Evolutionary conservation across 2,888 invertebrate species (phyloP).

Genomic region (Melanotus villosus): DNA sequence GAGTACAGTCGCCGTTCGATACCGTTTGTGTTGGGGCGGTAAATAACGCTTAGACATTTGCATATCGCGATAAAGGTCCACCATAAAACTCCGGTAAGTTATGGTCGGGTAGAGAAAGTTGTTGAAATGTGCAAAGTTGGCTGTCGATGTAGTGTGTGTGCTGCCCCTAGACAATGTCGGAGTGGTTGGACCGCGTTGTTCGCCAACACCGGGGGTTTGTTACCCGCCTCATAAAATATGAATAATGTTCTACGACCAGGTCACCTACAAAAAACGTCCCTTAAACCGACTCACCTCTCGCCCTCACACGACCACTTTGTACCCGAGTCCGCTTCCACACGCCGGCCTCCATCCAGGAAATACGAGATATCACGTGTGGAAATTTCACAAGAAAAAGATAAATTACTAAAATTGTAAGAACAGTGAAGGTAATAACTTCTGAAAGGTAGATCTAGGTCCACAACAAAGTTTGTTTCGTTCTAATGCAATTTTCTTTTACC

Average conservation of each 20-base stretch:
- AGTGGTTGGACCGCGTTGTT: slow-evolving; percentile 22
- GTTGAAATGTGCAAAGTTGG: slow-evolving; percentile 54
- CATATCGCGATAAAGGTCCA: slow-evolving; percentile 36
- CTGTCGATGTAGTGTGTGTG: slow-evolving; percentile 52
- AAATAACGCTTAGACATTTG: slow-evolving; percentile 31
- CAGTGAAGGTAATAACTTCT: slow-evolving; percentile 40
- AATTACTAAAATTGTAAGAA: slow-evolving; percentile 31
- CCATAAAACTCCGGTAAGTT: slow-evolving; percentile 36
- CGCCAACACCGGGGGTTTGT: slow-evolving; percentile 39
- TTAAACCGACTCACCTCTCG: slow-evolving; percentile 23
- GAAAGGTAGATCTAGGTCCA: slow-evolving; percentile 39
- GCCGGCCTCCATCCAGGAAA: no score
- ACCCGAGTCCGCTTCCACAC: neutral
- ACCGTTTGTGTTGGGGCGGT: slow-evolving; percentile 4
- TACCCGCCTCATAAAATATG: slow-evolving; percentile 52
- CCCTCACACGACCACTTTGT: slow-evolving; percentile 7
- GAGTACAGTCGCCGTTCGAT: neutral
- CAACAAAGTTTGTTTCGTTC: slow-evolving; percentile 33
- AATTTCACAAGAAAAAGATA: slow-evolving; percentile 25
- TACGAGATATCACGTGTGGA: slow-evolving; percentile 16
- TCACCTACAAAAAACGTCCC: slow-evolving; percentile 32
- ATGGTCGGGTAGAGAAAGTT: slow-evolving; percentile 41
- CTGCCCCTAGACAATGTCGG: slow-evolving; percentile 46
- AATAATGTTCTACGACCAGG: slow-evolving; percentile 40
- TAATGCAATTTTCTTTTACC: slow-evolving; percentile 37